Evolutionary conservation across 2,797 vertebrate genomes (phyloP), one percentile per base, ranked within the genome.

Genomic region (Poeciliopsis infans): DNA sequence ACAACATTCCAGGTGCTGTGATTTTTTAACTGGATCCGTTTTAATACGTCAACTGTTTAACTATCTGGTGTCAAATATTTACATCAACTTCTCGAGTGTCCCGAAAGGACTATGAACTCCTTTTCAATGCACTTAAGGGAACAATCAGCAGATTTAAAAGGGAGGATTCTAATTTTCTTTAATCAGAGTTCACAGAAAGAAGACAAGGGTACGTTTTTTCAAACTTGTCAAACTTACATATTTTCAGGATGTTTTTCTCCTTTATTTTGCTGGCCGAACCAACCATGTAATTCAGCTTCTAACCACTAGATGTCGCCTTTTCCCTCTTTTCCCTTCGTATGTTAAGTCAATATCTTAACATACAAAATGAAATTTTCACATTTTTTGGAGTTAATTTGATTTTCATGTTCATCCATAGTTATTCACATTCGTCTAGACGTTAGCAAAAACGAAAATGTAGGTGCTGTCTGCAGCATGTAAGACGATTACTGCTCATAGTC

Each of bases 1-100:
- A 41, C 79, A 75, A 82, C 79, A 90, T 90, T 91, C 91, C 86
- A 83, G 25, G 31, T 80, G 23, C 83, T 85, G 72, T 74, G 16
- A 68, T 74, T 61, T 83, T 72, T 83, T 18, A 89, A 46, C 31
- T 77, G 55, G 71, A 88, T 28, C 49, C 10, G 5, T 70, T 46
- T 70, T 23, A 55, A 47, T 71, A 78, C 64, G 18, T 15, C 79
- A n/a, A 49, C 78, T 16, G 39, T 80, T 81, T 72, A 71, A 64
- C 31, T 53, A 33, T 39, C 61, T 53, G 69, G 64, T 75, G 47
- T 76, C 57, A 70, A 55, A 66, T 64, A 7, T 75, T 16, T 41
- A 20, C 76, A 87, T 78, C 72, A 72, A 75, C 49, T 47, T 80
- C 25, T 70, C 33, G 10, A 76, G 71, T 11, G 59, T 72, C 25